phyloP scores from a whole-genome alignment of 2,113 vertebrate genomes.

The Paradoxurus hermaphroditus region DNA sequence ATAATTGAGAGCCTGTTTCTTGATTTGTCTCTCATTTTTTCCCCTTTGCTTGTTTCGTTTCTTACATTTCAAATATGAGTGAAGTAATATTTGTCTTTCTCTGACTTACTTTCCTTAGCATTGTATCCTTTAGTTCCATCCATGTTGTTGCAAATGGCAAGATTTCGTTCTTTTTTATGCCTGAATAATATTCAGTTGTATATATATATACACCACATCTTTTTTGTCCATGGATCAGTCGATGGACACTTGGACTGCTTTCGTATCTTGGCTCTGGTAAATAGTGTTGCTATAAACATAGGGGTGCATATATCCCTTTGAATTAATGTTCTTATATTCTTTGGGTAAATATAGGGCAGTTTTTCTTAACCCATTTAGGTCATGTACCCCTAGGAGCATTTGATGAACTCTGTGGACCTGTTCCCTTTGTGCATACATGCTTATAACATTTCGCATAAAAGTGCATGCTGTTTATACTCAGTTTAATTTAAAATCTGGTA shows the following conservation, averaged over 20 bases:
- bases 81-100: not conserved
- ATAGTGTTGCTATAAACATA: not conserved
- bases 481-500: conserved; percentile 16
- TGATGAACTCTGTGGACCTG: not conserved
- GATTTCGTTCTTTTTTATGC: not conserved
- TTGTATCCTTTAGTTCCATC: not conserved
- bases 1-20: not conserved
- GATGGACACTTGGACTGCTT: not conserved
- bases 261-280: not conserved
- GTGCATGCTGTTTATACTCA: not conserved
- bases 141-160: not conserved
- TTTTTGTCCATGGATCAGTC: not conserved
- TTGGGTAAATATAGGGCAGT: not conserved
- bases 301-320: not conserved
- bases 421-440: not conserved
- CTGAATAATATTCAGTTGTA: not conserved
- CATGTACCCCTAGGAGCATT: not conserved
- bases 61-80: not conserved
- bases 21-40: not conserved
- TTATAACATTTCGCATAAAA: not conserved
- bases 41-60: not conserved
- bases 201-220: not conserved
- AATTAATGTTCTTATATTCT: not conserved
- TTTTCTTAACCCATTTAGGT: not conserved
- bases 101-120: not conserved